Conservation (phyloP, 1,140 invertebrate genomes). For the Drosophila nikananu region DNA sequence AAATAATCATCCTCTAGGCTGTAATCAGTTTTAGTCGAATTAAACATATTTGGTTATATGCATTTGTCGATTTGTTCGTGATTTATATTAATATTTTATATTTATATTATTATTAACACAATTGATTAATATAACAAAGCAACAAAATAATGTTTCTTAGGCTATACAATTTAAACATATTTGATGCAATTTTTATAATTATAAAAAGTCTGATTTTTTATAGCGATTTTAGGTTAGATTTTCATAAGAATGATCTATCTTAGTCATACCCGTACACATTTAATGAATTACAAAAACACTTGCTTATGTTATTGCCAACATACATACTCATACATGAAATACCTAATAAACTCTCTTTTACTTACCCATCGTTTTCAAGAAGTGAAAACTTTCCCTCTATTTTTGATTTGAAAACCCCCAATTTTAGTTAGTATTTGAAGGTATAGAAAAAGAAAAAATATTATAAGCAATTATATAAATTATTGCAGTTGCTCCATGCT, state of each 20-base stretch:
- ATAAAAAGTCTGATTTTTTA: neutral
- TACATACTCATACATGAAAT: neutral
- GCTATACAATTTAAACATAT: no score
- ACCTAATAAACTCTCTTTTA: constrained; percentile 5
- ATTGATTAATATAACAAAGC: no score
- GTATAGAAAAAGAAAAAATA: constrained; percentile 33
- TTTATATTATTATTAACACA: no score
- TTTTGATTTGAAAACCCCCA: constrained; percentile 17
- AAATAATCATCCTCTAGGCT: neutral
- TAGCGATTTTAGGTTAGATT: neutral
- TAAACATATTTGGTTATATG: no score
- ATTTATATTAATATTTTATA: no score
- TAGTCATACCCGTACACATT: neutral
- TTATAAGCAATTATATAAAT: constrained; percentile 10
- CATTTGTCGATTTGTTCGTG: no score
- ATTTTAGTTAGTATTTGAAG: constrained; percentile 4
- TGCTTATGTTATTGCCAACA: neutral
- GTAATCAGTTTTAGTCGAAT: neutral
- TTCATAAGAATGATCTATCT: no score
- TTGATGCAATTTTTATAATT: no score
- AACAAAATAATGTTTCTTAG: no score
- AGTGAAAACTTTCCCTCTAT: constrained; percentile 62
- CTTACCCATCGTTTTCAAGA: constrained; percentile 59
- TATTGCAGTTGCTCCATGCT: constrained; percentile 24
- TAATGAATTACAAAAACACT: neutral